Base-by-base conservation (phyloP, 2,113 vertebrate genomes). In the Sturnira hondurensis region DNA sequence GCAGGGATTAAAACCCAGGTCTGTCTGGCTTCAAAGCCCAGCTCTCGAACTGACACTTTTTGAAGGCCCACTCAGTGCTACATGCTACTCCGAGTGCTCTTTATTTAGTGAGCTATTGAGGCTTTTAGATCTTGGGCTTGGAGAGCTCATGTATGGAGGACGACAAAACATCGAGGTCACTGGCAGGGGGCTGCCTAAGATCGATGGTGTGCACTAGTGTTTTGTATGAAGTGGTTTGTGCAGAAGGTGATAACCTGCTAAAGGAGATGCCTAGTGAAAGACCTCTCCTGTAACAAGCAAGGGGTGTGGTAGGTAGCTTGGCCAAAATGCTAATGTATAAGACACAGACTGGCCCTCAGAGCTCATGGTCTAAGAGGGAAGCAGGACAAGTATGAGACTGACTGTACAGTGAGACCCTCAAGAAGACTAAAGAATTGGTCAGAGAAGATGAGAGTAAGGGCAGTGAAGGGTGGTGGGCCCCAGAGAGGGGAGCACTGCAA, bases 181-280 rank as follows among this genome's bases (percentile, higher is more conserved):
- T 15, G 24, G 68, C 47, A 54, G 33, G 4, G 58, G 52, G 41
- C 22, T 1, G 1, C 45, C 33, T 47, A 13, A 52, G 80, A 28
- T 4, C 0, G 0, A 7, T 1, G 0, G 41, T 67, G 11, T 63
- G 9, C 0, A 1, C 3, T 13, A 31, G 20, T 13, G 26, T 31
- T 81, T 67, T 65, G 14, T 54, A 16, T 10, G 43, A 54, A 73
- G 78, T 31, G 22, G 4, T 63, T 28, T 63, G 73, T 74, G 8
- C 9, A 36, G 33, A 58, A 61, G 78, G 36, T 7, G 68, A 61
- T 50, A 65, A 19, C 52, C 33, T 83, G 52, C 20, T 71, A 5
- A 33, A 24, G 15, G 3, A 74, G 74, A 31, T 50, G 22, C 50
- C 41, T 19, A 28, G 26, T n/a, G 38, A 50, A 33, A 63, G 26